Conservation (phyloP, 2,797 vertebrate species). For the Micropoecilia bifurca region DNA sequence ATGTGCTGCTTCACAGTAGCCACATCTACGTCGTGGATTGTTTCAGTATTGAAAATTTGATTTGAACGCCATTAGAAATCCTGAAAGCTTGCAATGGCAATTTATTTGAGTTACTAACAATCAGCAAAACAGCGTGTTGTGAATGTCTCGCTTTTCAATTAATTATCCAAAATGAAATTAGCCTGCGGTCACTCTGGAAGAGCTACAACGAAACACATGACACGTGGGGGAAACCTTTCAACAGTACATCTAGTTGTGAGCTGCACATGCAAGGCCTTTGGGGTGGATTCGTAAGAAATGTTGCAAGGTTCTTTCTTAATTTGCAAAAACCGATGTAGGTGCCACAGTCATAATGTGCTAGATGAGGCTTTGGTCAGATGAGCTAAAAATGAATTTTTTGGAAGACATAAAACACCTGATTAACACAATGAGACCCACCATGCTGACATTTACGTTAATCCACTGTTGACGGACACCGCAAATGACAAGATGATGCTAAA, state of each 20-base stretch:
- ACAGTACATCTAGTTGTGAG: not conserved
- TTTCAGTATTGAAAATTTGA: not conserved
- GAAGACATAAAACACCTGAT: not conserved
- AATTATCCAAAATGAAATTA: not conserved
- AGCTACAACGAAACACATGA: not conserved
- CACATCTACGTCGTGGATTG: constrained; percentile 11
- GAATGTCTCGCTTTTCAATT: not conserved
- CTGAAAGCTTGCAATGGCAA: not conserved
- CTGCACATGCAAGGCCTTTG: not conserved
- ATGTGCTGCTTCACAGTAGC: constrained; percentile 9
- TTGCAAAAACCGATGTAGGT: not conserved
- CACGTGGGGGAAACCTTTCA: not conserved
- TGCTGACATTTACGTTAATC: not conserved
- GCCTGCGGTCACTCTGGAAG: not conserved
- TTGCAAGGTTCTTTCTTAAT: not conserved
- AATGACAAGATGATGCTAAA: not conserved
- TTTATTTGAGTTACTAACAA: not conserved
- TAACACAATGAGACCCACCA: not conserved
- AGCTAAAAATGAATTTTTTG: not conserved
- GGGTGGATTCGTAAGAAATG: not conserved
- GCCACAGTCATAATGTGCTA: not conserved
- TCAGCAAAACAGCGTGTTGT: not conserved
- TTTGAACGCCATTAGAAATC: not conserved
- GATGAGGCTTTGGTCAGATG: not conserved
- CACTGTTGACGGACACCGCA: not conserved